Conservation (phyloP, 1,140 invertebrate species). For the Sitobion miscanthi region DNA sequence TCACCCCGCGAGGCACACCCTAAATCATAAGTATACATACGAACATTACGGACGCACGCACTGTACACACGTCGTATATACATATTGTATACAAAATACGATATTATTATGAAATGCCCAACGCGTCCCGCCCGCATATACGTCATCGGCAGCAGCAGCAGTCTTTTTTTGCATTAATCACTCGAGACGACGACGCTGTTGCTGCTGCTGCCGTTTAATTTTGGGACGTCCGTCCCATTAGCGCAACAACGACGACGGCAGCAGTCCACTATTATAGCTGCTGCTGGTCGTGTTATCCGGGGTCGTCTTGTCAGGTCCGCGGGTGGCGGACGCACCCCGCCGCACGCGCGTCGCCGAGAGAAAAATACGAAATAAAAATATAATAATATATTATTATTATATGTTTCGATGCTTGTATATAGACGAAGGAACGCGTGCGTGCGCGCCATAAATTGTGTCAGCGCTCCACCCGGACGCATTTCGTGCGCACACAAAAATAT, state of each 20-base stretch:
- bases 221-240: slow-evolving; percentile 28
- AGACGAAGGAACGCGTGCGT: too few relatives aligned
- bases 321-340: background rate
- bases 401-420: background rate
- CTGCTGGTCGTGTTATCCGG: background rate
- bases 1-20: background rate
- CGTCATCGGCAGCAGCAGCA: slow-evolving; percentile 33
- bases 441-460: background rate
- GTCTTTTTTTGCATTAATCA: slow-evolving; percentile 46
- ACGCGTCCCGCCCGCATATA: background rate
- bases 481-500: background rate
- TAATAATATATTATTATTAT: background rate
- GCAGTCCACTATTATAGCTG: background rate
- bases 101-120: background rate
- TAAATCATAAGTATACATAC: background rate
- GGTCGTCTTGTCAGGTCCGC: background rate
- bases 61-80: too few relatives aligned
- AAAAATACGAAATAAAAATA: slow-evolving; percentile 3
- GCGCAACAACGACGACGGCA: too few relatives aligned
- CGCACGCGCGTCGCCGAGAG: too few relatives aligned
- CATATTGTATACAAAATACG: background rate
- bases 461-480: too few relatives aligned
- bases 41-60: background rate
- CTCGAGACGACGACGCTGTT: background rate
- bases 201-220: background rate